Percentiles rank a stretch among this genome's conserved stretches.
phyloP scores from a whole-genome alignment of 2,113 vertebrate species.

The Euleptes europaea region DNA sequence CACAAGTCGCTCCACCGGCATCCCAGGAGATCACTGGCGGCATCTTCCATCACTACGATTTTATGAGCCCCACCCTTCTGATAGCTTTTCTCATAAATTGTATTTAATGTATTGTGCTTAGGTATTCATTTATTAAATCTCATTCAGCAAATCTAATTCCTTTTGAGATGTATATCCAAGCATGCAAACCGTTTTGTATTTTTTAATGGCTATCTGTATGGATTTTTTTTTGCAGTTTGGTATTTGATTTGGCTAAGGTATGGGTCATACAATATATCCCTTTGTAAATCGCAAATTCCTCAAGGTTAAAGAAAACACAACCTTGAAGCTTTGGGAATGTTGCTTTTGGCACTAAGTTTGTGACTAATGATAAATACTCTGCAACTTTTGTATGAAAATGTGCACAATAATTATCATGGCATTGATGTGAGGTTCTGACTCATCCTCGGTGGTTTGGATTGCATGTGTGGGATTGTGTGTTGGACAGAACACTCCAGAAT shows the following conservation, averaged over 20 bases:
- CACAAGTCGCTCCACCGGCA: too few relatives aligned
- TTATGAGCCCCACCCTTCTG: background rate
- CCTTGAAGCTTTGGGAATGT: conserved; percentile 46
- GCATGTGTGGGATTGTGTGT: conserved; percentile 80
- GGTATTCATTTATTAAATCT: background rate
- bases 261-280: conserved; percentile 13
- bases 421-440: conserved; percentile 65
- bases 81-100: background rate
- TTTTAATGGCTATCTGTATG: background rate
- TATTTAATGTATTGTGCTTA: background rate
- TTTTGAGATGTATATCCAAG: background rate
- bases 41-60: background rate
- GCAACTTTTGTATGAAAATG: conserved; percentile 43
- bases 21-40: too few relatives aligned
- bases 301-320: conserved; percentile 19
- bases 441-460: conserved; percentile 75
- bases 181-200: background rate
- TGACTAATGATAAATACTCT: conserved; percentile 58
- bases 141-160: background rate
- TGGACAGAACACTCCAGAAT: conserved; percentile 78
- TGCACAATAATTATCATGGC: conserved; percentile 59
- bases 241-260: conserved; percentile 40
- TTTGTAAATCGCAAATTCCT: conserved; percentile 51
- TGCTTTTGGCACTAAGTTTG: conserved; percentile 46
- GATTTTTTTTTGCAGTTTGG: conserved; percentile 23